Conservation (phyloP, 2,113 vertebrate genomes). For the Paradoxurus hermaphroditus region DNA sequence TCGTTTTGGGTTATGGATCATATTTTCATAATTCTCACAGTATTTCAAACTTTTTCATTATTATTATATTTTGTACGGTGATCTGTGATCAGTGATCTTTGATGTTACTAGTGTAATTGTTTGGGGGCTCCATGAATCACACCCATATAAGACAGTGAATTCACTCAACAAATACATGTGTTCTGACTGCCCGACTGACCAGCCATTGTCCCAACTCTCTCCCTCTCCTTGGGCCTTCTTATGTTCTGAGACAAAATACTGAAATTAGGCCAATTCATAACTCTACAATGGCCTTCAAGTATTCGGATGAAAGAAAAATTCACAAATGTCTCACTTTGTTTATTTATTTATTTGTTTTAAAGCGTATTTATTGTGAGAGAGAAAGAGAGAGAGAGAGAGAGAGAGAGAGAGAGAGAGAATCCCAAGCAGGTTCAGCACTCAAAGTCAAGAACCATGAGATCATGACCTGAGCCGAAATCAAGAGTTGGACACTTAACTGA, state of each 20-base stretch:
- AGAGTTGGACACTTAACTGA: too few relatives aligned
- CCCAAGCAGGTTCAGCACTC: too few relatives aligned
- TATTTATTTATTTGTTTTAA: too few relatives aligned
- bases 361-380: too few relatives aligned
- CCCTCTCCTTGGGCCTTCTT: background rate
- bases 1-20: background rate
- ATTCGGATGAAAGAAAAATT: background rate
- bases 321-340: background rate
- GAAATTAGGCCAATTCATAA: background rate
- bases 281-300: background rate
- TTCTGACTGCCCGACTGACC: background rate
- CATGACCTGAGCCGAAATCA: too few relatives aligned
- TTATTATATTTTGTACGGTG: background rate
- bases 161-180: background rate
- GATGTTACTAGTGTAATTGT: background rate
- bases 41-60: background rate
- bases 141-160: background rate
- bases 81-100: background rate
- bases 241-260: background rate
- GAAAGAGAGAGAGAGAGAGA: too few relatives aligned
- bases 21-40: background rate
- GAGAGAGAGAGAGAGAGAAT: too few relatives aligned
- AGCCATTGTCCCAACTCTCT: background rate
- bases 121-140: background rate
- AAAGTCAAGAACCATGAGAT: too few relatives aligned